Conservation (phyloP, 2,888 invertebrate genomes). For the Taphrorychus bicolor region DNA sequence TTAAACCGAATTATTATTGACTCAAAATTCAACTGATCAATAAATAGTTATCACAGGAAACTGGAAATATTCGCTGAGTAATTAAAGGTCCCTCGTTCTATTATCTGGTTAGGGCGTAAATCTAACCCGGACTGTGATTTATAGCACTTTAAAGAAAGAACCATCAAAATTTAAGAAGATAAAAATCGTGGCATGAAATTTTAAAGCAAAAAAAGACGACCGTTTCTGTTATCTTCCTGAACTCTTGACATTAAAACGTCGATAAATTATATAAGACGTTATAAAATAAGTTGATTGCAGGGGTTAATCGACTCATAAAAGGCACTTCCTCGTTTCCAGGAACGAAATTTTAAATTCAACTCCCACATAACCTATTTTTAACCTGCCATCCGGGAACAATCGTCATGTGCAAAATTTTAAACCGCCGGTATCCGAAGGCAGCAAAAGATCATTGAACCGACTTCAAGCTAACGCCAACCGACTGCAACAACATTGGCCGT, state of each 20-base stretch:
- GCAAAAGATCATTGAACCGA: conserved; percentile 19
- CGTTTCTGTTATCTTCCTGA: too few species aligned
- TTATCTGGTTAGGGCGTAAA: too few species aligned
- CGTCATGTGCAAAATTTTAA: conserved; percentile 12
- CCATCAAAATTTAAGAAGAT: not conserved
- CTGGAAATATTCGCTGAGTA: too few species aligned
- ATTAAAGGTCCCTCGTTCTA: too few species aligned
- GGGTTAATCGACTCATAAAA: not conserved
- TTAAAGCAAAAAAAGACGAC: too few species aligned
- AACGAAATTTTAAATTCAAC: not conserved
- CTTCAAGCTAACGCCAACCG: conserved; percentile 1
- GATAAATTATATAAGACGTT: not conserved
- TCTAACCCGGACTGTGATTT: not conserved
- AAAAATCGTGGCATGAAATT: too few species aligned
- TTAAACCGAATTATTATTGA: too few species aligned
- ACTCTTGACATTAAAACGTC: not conserved
- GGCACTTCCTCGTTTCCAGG: not conserved
- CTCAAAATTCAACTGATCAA: too few species aligned
- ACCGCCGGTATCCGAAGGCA: not conserved
- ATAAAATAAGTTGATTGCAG: not conserved
- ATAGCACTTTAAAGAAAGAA: too few species aligned
- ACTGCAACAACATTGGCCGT: conserved; percentile 21
- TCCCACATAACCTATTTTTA: not conserved
- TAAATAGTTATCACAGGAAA: too few species aligned
- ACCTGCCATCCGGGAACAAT: not conserved